These are phyloP conservation scores for Sparus aurata DNA, from an alignment of 2,797 vertebrate genomes.

Conservation along the genomic window DNA sequence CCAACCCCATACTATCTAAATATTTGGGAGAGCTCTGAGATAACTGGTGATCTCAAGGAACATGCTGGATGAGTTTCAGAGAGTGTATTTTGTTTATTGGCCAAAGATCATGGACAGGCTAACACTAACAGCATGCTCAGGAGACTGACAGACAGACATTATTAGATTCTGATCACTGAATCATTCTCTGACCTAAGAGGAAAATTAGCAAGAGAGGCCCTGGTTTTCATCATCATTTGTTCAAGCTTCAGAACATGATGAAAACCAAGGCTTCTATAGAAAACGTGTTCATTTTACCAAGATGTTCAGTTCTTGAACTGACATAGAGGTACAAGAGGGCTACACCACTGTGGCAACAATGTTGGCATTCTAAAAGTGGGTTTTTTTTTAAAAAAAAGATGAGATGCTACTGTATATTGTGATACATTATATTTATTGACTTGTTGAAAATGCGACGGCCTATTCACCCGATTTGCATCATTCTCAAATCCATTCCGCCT, in stretches of 20 bases:
- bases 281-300: not conserved
- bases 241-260: slow-evolving; percentile 12
- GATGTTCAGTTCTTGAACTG: not conserved
- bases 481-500: no score
- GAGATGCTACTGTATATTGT: not conserved
- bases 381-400: not conserved
- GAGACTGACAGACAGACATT: slow-evolving; percentile 45
- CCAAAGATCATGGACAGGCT: slow-evolving; percentile 57
- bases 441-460: no score
- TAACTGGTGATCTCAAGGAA: slow-evolving; percentile 76
- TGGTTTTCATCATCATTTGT: slow-evolving; percentile 15
- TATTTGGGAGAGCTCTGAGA: slow-evolving; percentile 81
- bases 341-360: not conserved
- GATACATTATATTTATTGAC: not conserved
- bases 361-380: not conserved
- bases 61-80: slow-evolving; percentile 75
- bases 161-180: slow-evolving; percentile 48
- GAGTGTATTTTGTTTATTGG: slow-evolving; percentile 77
- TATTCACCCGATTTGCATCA: no score
- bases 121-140: slow-evolving; percentile 47
- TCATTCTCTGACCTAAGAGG: slow-evolving; percentile 22
- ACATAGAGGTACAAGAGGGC: not conserved
- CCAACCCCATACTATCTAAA: slow-evolving; percentile 76
- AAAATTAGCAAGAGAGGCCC: not conserved
- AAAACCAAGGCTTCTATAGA: not conserved